Conservation (phyloP, 2,113 vertebrate genomes). For the Pteronura brasiliensis region DNA sequence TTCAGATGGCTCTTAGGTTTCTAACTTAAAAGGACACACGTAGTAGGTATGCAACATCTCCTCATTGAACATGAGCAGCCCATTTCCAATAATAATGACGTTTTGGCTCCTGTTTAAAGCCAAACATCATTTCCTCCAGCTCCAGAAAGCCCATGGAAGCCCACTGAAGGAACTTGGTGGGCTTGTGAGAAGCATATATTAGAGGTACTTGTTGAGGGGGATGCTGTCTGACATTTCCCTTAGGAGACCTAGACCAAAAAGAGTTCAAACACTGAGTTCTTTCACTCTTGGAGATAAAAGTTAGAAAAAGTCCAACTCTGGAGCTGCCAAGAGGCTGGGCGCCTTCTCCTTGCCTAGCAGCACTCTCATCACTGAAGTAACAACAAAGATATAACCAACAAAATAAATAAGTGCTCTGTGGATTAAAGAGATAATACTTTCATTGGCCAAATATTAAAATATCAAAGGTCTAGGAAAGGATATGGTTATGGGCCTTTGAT, state of each 20-base stretch:
- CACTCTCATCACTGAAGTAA: conserved; percentile 76
- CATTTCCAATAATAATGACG: neutral
- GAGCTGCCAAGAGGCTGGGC: conserved; percentile 55
- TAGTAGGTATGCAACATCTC: neutral
- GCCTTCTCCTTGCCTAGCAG: conserved; percentile 71
- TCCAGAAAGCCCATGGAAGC: neutral
- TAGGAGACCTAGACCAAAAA: neutral
- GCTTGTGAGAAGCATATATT: conserved; percentile 30
- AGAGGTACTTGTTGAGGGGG: neutral
- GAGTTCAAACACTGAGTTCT: conserved; percentile 1
- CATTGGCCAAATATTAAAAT: conserved; percentile 84
- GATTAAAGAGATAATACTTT: conserved; percentile 85
- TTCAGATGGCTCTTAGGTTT: neutral
- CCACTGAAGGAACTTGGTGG: neutral
- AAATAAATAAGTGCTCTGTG: conserved; percentile 83
- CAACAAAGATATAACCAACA: conserved; percentile 82
- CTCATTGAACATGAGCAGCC: neutral
- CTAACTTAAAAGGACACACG: neutral
- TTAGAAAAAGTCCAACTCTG: neutral
- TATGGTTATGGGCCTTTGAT: conserved; percentile 82
- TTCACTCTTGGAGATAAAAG: conserved; percentile 54
- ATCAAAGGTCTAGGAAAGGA: conserved; percentile 83
- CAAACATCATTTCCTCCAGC: neutral
- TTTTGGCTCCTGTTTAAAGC: neutral
- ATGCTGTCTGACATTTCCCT: conserved; percentile 28